Base-by-base conservation (phyloP, 2,113 vertebrate species). In the Paratilapia polleni region DNA sequence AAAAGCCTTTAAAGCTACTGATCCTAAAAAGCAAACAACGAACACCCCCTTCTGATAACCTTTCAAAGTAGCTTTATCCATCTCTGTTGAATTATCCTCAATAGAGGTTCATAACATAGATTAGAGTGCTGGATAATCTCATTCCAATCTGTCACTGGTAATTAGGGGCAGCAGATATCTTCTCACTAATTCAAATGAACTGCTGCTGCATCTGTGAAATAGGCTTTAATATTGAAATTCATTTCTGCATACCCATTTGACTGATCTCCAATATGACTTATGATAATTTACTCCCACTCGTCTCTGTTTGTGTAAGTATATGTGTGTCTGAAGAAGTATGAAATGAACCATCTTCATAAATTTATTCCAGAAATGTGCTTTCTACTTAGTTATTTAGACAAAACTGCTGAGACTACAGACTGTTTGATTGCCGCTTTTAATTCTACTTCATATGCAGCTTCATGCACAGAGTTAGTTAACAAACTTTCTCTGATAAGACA, bases 131-230 rank as follows among this genome's bases (percentile, higher is more conserved):
- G 54, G 75, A 80, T 92, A 88, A 90, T 90, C 85, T 87, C 81
- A 78, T 68, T 66, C 77, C 80, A 86, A 22, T 92, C 83, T 92
- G 88, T 89, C 89, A 75, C 22, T 70, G 54, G 78, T 88, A 90
- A 92, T 92, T 92, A 91, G 81, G 70, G 77, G 26, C 81, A 73
- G 78, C 63, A 80, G 83, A 91, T 88, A 86, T 83, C 20, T 28
- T 74, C 76, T 49, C 79, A 34, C 82, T 85, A 75, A 89, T 87
- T 78, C 17, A 85, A 78, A 58, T 60, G 75, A 89, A 82, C 82
- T 79, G 70, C 68, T 47, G 62, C 36, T 74, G 57, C 60, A 64
- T 89, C 87, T 81, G 77, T 62, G n/a, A 80, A 87, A 66, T 63
- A 47, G 49, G 77, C 52, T 77, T 60, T 81, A 11, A 83, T 84